phyloP scores from a whole-genome alignment of 2,888 invertebrate genomes.

The Torymus auratus region DNA sequence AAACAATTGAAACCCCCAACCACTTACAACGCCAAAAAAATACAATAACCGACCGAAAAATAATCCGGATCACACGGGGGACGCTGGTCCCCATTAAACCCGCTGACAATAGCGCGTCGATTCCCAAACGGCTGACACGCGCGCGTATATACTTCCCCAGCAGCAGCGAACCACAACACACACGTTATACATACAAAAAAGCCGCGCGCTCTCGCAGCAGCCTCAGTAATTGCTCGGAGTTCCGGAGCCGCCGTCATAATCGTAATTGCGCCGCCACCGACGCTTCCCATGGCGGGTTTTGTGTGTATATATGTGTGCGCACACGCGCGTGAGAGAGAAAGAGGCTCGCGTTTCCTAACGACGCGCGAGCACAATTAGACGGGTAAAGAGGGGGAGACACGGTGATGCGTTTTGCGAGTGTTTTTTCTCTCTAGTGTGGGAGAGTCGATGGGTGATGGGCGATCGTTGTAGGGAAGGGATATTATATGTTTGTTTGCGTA shows the following conservation, averaged over 20 bases:
- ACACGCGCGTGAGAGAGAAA: slow-evolving; percentile 35
- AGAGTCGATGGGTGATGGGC: not conserved
- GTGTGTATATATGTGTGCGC: not conserved
- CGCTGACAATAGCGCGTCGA: no score
- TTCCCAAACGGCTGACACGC: no score
- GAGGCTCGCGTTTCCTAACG: slow-evolving; percentile 34
- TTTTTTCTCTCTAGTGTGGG: not conserved
- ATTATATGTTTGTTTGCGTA: not conserved
- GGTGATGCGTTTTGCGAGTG: not conserved
- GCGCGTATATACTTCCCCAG: no score
- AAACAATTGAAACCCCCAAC: no score
- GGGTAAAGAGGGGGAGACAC: not conserved
- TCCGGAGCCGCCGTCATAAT: slow-evolving; percentile 51
- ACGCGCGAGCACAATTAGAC: slow-evolving; percentile 21
- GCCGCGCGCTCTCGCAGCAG: slow-evolving; percentile 29
- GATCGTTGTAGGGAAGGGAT: no score
- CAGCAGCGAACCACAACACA: no score
- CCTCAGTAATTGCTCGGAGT: slow-evolving; percentile 50
- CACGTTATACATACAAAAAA: no score
- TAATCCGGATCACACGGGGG: no score
- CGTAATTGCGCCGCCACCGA: slow-evolving; percentile 47
- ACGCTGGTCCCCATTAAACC: no score
- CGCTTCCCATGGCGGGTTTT: slow-evolving; percentile 29
- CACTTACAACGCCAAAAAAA: no score
- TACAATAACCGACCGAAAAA: no score